These are phyloP conservation scores for Andricus grossulariae DNA, from an alignment of 1,140 invertebrate species.

Conservation along the genomic window DNA sequence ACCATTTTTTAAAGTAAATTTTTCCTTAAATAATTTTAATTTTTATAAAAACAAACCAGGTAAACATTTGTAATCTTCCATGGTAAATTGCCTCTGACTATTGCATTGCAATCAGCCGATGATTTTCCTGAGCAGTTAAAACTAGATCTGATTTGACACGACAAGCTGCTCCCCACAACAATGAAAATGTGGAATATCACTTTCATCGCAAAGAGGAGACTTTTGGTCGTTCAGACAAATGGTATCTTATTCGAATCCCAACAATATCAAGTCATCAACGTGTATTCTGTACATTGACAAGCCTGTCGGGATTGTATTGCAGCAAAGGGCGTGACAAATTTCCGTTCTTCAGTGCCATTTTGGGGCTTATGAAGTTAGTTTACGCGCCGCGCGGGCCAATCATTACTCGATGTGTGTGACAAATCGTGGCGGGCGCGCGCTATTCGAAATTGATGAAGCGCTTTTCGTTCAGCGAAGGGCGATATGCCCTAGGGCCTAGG, in stretches of 20 bases:
- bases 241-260: constrained; percentile 36
- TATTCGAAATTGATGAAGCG: constrained; percentile 47
- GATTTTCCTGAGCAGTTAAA: neutral
- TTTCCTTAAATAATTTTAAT: too few relatives aligned
- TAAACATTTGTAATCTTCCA: too few relatives aligned
- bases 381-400: constrained; percentile 40
- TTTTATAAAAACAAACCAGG: too few relatives aligned
- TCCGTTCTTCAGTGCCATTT: constrained; percentile 47
- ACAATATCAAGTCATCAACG: constrained; percentile 73
- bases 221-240: constrained; percentile 1
- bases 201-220: neutral
- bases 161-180: constrained; percentile 19
- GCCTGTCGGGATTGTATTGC: constrained; percentile 35
- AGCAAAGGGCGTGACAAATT: constrained; percentile 65
- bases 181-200: constrained; percentile 13
- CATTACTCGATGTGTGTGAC: constrained; percentile 55
- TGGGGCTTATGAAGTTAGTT: constrained; percentile 38
- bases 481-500: neutral
- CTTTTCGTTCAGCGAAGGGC: constrained; percentile 5
- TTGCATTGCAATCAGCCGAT: neutral
- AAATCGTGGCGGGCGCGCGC: constrained; percentile 58
- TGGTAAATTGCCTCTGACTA: too few relatives aligned
- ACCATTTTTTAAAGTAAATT: too few relatives aligned
- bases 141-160: constrained; percentile 2
- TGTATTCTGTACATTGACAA: constrained; percentile 61